These are phyloP conservation scores for Spicauda simplicius DNA, from an alignment of 2,888 invertebrate species.

Conservation along the genomic window DNA sequence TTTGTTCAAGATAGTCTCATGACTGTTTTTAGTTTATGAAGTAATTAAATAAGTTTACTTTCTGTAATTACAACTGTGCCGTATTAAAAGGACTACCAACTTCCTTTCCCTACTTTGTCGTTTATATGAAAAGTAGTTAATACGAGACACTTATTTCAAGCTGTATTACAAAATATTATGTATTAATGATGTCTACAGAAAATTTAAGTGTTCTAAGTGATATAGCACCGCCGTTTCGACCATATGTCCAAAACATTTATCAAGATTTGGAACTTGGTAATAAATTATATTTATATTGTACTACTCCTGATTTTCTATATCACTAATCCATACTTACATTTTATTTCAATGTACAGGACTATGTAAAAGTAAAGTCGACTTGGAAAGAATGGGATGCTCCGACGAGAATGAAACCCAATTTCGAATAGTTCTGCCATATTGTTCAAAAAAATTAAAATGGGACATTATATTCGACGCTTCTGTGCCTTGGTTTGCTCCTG, in stretches of 20 bases:
- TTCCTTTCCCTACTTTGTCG: too few relatives aligned
- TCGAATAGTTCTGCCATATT: conserved; percentile 88
- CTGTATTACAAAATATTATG: background rate
- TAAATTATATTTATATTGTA: conserved; percentile 2
- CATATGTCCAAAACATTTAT: conserved; percentile 72
- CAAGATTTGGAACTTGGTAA: conserved; percentile 76
- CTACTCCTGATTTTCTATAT: background rate
- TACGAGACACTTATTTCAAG: too few relatives aligned
- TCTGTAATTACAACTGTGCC: too few relatives aligned
- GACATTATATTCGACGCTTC: conserved; percentile 88
- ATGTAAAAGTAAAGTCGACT: conserved; percentile 76
- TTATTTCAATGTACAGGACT: conserved; percentile 58
- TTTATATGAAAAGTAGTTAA: too few relatives aligned
- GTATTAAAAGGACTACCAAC: too few relatives aligned
- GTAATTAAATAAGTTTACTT: too few relatives aligned
- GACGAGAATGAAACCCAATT: conserved; percentile 83
- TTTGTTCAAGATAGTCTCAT: too few relatives aligned
- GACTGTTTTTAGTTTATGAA: too few relatives aligned
- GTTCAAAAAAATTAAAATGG: conserved; percentile 88
- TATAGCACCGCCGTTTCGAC: conserved; percentile 72
- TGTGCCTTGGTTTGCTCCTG: conserved; percentile 88
- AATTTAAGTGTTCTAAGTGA: conserved; percentile 63
- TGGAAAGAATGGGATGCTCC: conserved; percentile 67
- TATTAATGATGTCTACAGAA: conserved; percentile 56
- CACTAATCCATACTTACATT: background rate